Evolutionary conservation across 2,113 vertebrate genomes (phyloP), one percentile per base, ranked within the genome.

Genomic region (Calypte anna): DNA sequence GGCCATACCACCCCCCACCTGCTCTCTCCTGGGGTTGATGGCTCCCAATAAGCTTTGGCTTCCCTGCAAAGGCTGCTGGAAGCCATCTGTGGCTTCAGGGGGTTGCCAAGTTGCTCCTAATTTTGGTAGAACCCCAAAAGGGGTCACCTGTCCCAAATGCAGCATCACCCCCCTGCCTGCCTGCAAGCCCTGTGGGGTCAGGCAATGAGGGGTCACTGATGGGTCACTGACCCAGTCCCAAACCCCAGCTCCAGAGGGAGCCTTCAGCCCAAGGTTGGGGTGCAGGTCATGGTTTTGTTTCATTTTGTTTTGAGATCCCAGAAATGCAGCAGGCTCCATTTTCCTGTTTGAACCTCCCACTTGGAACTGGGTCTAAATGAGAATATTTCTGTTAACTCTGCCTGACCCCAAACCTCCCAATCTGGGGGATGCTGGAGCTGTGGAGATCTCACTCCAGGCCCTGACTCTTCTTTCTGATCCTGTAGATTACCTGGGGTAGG

Each of bases 1-100:
- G 12, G 22, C 30, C 61, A 17, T 0, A 0, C 12, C 3, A 14
- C 83, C 7, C 7, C n/a, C n/a, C 38, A 4, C 58, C 44, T n/a
- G 36, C 82, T 54, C 38, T 3, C 4, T 17, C n/a, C 4, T 0
- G 0, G 7, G 2, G 44, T 17, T 57, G 74, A 5, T 12, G 44
- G 51, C 5, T 72, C n/a, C 38, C 2, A 0, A n/a, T 59, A 31
- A 4, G 4, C 10, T 43, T 40, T 3, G 13, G 50, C n/a, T 4
- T 80, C 5, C 0, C 27, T 3, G 14, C 10, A 9, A 6, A 4
- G 23, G 57, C 73, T 79, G 30, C 55, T 53, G 28, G 36, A 54
- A 86, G 14, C 75, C 82, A 44, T 30, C 57, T 24, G 27, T 30
- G 55, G 11, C 19, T 43, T 80, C 28, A 40, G 43, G 75, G 62